These are phyloP conservation scores for Rotaria macrura DNA, from an alignment of 2,888 invertebrate genomes.

Conservation along the genomic window DNA sequence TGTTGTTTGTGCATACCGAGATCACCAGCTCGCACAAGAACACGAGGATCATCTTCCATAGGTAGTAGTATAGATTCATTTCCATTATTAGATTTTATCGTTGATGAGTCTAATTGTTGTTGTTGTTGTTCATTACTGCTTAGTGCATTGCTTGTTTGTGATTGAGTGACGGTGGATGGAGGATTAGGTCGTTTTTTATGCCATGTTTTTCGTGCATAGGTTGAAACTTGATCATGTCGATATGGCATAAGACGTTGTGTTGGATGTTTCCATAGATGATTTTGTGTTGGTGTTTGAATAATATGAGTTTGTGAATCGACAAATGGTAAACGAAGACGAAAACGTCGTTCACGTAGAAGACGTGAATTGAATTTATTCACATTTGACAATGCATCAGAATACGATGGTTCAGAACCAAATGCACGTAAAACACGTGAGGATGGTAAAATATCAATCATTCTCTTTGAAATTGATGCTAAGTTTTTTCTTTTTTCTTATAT, in stretches of 20 bases:
- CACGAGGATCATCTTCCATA: background rate
- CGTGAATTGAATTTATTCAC: constrained; percentile 64
- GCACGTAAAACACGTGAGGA: background rate
- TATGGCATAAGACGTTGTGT: constrained; percentile 25
- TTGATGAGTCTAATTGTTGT: background rate
- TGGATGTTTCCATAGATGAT: constrained; percentile 18
- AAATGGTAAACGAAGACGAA: constrained; percentile 70
- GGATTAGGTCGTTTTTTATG: constrained; percentile 48
- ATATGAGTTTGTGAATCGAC: constrained; percentile 90
- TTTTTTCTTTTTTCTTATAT: too few relatives aligned
- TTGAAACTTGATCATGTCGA: constrained; percentile 70
- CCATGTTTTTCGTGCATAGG: constrained; percentile 78
- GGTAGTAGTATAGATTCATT: background rate
- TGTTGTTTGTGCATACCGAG: background rate
- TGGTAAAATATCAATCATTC: background rate
- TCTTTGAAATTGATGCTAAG: background rate
- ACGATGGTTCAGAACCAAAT: background rate
- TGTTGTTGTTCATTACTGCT: background rate
- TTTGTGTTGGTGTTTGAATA: constrained; percentile 60
- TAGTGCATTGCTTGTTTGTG: background rate
- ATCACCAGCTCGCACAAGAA: background rate
- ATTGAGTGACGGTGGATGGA: constrained; percentile 26
- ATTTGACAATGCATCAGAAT: background rate
- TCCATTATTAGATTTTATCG: background rate
- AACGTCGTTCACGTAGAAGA: constrained; percentile 75